Conservation (phyloP, 2,113 vertebrate species). For the Lanius ludovicianus region DNA sequence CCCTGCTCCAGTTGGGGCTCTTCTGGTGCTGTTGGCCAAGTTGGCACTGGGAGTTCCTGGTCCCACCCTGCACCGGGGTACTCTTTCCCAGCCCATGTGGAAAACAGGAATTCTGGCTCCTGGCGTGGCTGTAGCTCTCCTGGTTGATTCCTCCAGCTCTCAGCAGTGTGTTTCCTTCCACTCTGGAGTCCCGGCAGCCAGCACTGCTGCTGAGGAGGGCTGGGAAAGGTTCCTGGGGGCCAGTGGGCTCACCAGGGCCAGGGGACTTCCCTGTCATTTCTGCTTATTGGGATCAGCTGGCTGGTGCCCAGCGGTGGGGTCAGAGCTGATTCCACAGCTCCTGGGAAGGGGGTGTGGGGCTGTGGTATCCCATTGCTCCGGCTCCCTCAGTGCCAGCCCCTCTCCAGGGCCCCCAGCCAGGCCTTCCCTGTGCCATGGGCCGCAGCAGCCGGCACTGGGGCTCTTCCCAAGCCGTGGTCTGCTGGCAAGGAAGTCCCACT, state of each 20-base stretch:
- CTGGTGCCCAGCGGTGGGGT: fast-evolving
- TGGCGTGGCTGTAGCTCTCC: not conserved
- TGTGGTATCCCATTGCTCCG: fast-evolving
- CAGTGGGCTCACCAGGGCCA: fast-evolving
- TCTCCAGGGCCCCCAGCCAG: not conserved
- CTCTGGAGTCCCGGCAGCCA: not conserved
- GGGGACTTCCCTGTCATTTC: not conserved
- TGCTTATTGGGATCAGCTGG: fast-evolving
- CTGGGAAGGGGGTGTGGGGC: not conserved
- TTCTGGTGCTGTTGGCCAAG: not conserved
- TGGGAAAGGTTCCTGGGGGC: not conserved
- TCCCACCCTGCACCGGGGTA: not conserved
- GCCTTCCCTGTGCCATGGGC: not conserved
- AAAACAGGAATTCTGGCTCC: not conserved
- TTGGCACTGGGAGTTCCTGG: not conserved
- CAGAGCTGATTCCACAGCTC: not conserved
- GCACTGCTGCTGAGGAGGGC: not conserved
- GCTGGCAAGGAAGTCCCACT: not conserved
- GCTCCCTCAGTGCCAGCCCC: not conserved
- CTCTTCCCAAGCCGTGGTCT: not conserved
- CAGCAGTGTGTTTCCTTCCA: not conserved
- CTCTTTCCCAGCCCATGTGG: not conserved
- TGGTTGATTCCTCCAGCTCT: not conserved
- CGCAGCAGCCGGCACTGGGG: not conserved
- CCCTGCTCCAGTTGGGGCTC: not conserved